Conservation (phyloP, 2,797 vertebrate species). For the Coendou prehensilis region DNA sequence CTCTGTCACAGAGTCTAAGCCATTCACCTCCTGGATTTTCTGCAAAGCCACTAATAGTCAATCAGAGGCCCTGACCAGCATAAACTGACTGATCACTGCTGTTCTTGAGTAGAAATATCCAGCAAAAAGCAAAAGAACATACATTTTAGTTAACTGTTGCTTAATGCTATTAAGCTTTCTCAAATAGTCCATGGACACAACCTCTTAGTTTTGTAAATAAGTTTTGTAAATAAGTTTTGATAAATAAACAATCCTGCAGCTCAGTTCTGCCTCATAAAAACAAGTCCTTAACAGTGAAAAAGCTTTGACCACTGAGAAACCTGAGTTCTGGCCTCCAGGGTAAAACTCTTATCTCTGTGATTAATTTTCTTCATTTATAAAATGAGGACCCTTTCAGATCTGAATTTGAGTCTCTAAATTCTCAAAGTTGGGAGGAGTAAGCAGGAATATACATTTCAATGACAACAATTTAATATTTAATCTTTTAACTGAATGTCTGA, state of each 20-base stretch:
- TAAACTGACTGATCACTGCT: not conserved
- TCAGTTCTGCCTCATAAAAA: not conserved
- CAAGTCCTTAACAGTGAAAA: not conserved
- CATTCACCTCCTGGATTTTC: not conserved
- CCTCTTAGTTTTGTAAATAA: not conserved
- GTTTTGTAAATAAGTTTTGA: no score
- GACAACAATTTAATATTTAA: conserved; percentile 68
- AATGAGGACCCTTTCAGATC: conserved; percentile 35
- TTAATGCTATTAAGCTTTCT: conserved; percentile 5
- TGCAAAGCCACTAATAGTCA: not conserved
- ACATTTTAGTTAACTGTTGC: not conserved
- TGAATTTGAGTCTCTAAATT: conserved; percentile 56
- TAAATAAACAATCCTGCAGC: not conserved
- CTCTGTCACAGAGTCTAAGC: not conserved
- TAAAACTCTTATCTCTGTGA: not conserved
- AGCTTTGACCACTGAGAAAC: not conserved
- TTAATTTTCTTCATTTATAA: conserved; percentile 37
- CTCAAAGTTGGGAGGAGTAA: conserved; percentile 48
- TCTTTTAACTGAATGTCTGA: conserved; percentile 63
- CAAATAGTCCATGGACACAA: not conserved
- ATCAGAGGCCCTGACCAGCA: not conserved
- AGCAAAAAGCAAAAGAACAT: conserved; percentile 36
- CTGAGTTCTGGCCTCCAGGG: not conserved
- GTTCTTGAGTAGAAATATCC: not conserved
- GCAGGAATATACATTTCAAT: conserved; percentile 54